Evolutionary conservation across 2,113 vertebrate genomes (phyloP).

Genomic region (Sardina pilchardus): DNA sequence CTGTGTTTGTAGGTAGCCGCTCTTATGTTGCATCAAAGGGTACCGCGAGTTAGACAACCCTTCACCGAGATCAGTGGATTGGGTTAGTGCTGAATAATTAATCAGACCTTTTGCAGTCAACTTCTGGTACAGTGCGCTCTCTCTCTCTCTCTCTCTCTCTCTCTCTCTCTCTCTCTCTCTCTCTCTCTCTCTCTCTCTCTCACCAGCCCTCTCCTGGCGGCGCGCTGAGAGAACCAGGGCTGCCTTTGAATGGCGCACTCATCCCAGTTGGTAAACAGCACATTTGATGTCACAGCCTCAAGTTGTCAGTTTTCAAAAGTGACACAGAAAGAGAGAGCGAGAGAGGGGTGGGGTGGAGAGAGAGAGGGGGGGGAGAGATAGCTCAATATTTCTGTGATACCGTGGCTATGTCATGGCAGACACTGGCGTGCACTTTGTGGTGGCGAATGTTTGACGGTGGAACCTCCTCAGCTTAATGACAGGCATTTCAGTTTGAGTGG

Average conservation of each 20-base stretch:
- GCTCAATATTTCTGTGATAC: not conserved
- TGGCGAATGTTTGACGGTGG: not conserved
- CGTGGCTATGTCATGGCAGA: not conserved
- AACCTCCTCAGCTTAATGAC: not conserved
- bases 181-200: not conserved
- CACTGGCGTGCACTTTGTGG: not conserved
- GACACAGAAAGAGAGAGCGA: not conserved
- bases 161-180: not conserved
- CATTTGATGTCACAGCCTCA: conserved; percentile 5
- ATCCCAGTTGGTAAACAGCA: conserved; percentile 8
- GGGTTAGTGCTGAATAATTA: conserved; percentile 27
- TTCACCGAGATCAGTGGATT: conserved; percentile 18
- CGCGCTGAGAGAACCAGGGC: not conserved
- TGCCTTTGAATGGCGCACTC: not conserved
- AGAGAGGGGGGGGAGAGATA: not conserved
- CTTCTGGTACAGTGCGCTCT: not conserved
- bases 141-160: not conserved
- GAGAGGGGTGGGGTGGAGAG: not conserved
- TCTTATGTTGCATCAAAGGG: conserved; percentile 9
- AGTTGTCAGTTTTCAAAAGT: not conserved
- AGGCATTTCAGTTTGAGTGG: not conserved
- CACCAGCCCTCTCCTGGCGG: not conserved
- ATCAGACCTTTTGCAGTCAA: conserved; percentile 13
- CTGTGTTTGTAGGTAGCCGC: not conserved
- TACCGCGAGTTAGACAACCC: not conserved